phyloP scores from a whole-genome alignment of 1,140 invertebrate genomes.

The Cydia strobilella region DNA sequence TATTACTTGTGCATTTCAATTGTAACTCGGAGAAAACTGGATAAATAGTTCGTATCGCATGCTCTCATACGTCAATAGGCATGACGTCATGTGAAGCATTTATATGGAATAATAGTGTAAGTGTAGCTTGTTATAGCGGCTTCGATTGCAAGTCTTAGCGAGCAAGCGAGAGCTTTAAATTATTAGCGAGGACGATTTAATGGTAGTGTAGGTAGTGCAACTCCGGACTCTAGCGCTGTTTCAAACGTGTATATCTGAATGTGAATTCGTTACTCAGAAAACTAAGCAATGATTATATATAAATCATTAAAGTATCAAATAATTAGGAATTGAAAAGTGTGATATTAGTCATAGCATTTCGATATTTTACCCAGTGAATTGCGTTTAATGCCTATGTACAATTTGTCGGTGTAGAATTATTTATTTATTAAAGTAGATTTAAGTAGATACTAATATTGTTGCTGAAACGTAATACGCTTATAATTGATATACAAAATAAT shows the following conservation, averaged over 20 bases:
- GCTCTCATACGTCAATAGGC: conserved; percentile 75
- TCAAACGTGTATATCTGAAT: conserved; percentile 42
- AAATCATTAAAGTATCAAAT: background rate
- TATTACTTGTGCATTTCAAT: conserved; percentile 33
- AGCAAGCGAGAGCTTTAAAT: conserved; percentile 68
- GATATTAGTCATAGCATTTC: conserved; percentile 68
- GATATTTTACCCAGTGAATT: conserved; percentile 32
- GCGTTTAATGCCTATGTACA: conserved; percentile 29
- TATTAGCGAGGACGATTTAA: conserved; percentile 62
- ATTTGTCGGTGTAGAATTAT: conserved; percentile 32
- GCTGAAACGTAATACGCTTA: conserved; percentile 52
- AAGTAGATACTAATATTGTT: conserved; percentile 34
- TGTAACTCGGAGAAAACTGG: conserved; percentile 41
- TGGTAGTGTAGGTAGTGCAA: conserved; percentile 50
- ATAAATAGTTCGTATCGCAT: conserved; percentile 63
- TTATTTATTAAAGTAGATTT: conserved; percentile 36
- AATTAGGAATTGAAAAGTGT: conserved; percentile 48
- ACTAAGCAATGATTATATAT: conserved; percentile 28
- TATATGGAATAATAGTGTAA: conserved; percentile 53
- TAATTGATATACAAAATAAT: conserved; percentile 34
- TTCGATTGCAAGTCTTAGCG: conserved; percentile 62
- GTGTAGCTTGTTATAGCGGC: conserved; percentile 57
- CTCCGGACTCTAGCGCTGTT: conserved; percentile 47
- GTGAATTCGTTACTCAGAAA: conserved; percentile 44
- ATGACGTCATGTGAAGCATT: conserved; percentile 76